Evolutionary conservation across 2,797 vertebrate genomes (phyloP).

Genomic region (Lerista edwardsae): DNA sequence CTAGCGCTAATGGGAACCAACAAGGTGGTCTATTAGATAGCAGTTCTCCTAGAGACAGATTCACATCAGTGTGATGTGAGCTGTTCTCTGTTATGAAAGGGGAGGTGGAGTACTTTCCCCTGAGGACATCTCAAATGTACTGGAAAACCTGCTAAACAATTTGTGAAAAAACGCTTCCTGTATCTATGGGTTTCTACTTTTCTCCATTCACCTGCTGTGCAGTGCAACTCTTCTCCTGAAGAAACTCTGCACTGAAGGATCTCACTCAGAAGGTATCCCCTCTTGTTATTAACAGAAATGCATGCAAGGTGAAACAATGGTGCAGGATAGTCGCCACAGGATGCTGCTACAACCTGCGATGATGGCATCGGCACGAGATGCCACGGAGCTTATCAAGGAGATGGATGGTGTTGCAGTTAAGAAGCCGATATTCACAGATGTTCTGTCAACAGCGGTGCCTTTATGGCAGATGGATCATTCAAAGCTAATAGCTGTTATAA

Average conservation of each 20-base stretch:
- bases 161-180: not conserved
- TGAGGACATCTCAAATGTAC: no score
- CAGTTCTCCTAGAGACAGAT: not conserved
- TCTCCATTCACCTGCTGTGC: not conserved
- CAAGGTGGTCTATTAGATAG: not conserved
- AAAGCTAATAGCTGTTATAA: not conserved
- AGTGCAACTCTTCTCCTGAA: fast-evolving
- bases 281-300: not conserved
- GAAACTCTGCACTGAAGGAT: not conserved
- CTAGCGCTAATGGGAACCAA: not conserved
- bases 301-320: not conserved
- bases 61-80: not conserved
- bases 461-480: constrained; percentile 5
- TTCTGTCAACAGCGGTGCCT: not conserved
- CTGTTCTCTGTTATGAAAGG: not conserved
- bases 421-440: not conserved
- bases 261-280: not conserved
- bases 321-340: constrained; percentile 17
- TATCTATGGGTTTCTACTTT: not conserved
- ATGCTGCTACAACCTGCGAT: not conserved
- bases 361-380: not conserved
- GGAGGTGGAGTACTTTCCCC: no score
- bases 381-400: not conserved
- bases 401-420: not conserved
- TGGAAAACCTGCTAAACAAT: not conserved